Evolutionary conservation across 2,113 vertebrate genomes (phyloP).

Genomic region (Hystrix brachyura): DNA sequence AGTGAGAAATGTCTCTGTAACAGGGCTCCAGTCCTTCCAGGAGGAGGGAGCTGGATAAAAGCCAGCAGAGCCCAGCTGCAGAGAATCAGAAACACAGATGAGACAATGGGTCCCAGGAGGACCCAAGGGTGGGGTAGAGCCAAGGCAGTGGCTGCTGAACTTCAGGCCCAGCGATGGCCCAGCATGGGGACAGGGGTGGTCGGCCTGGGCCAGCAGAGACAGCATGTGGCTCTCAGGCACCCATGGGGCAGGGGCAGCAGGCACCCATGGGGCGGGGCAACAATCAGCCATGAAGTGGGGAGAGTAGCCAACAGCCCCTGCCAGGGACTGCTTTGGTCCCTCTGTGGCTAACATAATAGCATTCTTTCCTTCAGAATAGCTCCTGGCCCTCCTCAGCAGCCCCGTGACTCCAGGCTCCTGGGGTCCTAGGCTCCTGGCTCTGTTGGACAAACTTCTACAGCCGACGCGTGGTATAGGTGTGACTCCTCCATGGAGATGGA

Average conservation of each 20-base stretch:
- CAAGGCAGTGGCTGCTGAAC: neutral
- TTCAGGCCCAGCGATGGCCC: no score
- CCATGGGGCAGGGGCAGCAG: neutral
- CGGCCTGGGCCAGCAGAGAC: neutral
- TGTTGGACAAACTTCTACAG: no score
- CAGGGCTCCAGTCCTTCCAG: neutral
- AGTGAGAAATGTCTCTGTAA: neutral
- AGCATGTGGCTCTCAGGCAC: rapidly evolving
- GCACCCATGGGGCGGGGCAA: neutral
- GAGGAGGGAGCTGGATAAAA: no score
- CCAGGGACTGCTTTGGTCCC: rapidly evolving
- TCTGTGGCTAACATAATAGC: rapidly evolving
- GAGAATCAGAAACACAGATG: neutral
- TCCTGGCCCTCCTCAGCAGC: neutral
- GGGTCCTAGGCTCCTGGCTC: neutral
- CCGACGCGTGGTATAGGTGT: neutral
- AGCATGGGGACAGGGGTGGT: no score
- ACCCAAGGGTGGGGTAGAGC: neutral
- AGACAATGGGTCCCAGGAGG: neutral
- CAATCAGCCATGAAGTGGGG: neutral
- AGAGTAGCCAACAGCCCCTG: neutral
- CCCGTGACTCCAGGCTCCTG: neutral
- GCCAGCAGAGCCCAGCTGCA: rapidly evolving
- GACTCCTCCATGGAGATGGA: neutral
- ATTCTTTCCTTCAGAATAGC: neutral